A percentile compares a stretch with the other conserved stretches of the same genome.
Evolutionary conservation across 1,140 invertebrate species (phyloP).

Genomic region (Galleria mellonella): DNA sequence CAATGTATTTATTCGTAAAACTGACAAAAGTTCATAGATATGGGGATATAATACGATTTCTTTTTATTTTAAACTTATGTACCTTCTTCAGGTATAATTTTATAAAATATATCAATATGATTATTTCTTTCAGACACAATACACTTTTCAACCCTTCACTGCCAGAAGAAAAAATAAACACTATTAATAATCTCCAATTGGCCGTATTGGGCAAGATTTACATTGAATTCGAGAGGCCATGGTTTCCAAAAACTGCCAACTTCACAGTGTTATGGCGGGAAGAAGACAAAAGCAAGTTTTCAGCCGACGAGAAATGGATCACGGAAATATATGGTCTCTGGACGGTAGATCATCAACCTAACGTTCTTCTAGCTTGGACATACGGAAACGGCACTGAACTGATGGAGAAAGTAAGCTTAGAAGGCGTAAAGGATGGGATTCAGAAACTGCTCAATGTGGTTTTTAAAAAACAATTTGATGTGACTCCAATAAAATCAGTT

Average conservation of each 20-base stretch:
- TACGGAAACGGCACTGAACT: conserved; percentile 74
- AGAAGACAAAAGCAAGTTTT: conserved; percentile 66
- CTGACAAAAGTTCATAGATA: too few species aligned
- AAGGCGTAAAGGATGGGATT: conserved; percentile 63
- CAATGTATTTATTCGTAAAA: too few species aligned
- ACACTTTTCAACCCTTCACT: conserved; percentile 78
- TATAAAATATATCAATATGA: too few species aligned
- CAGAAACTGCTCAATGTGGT: conserved; percentile 54
- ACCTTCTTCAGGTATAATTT: too few species aligned
- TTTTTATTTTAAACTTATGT: too few species aligned
- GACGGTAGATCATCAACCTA: conserved; percentile 78
- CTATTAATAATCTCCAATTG: conserved; percentile 80
- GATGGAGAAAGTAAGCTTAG: conserved; percentile 74
- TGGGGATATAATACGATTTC: too few species aligned
- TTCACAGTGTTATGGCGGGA: conserved; percentile 77
- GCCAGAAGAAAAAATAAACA: conserved; percentile 75
- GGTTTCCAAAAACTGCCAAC: conserved; percentile 75
- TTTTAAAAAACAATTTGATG: conserved; percentile 42
- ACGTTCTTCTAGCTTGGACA: conserved; percentile 80
- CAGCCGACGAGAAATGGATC: conserved; percentile 66
- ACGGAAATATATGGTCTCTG: conserved; percentile 81
- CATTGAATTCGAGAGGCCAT: conserved; percentile 78
- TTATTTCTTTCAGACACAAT: conserved; percentile 51
- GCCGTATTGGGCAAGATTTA: conserved; percentile 87
- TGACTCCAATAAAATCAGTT: conserved; percentile 38